Evolutionary conservation across 2,113 vertebrate genomes (phyloP), one percentile per base, ranked within the genome.

Genomic region (Daboia siamensis): DNA sequence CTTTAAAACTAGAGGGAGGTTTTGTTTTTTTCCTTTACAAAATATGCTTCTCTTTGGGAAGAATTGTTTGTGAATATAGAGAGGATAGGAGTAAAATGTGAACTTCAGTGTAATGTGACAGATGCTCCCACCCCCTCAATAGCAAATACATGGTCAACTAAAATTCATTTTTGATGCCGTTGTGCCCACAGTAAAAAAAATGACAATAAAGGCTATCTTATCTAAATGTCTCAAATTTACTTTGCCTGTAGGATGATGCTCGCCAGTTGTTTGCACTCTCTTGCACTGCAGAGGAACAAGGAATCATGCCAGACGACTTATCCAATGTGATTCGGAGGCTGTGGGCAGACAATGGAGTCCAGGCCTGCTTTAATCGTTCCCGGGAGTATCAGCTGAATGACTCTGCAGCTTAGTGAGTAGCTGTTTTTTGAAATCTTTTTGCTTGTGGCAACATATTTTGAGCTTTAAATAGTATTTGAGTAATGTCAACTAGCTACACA

Each of bases 301-400:
- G 98, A 10, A 95, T 98, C 95, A 97, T 99, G 94, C 98, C 99
- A 0, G 98, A 99, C 12, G 99, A 99, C 90, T 96, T 99, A 95
- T 97, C 99, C 87, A 98, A 98, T 0, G 98, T 99, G 94, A 99
- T 99, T 94, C 97, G 98, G 94, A 98, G 99, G 93, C 97, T 99
- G 96, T 99, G 99, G 99, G 97, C 98, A 4, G 99, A 99, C 96
- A 96, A 97, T 0, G 98, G 99, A 5, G 99, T 99, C 93, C 98
- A 99, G 97, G 98, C 97, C 93, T 99, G 99, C 96, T 99, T 99
- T 91, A 94, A 98, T 33, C 98, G 99, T 93, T 99, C 99, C 2
- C 97, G 99, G 93, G 99, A 99, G 95, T 99, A 99, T 97, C 99
- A 99, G 96, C 99, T 99, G 94, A 99, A 99, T 0, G 99, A 99